Percentiles rank a stretch among this genome's conserved stretches.
These are phyloP conservation scores for Fragum whitleyi DNA, from an alignment of 2,888 invertebrate genomes.

Conservation along the genomic window DNA sequence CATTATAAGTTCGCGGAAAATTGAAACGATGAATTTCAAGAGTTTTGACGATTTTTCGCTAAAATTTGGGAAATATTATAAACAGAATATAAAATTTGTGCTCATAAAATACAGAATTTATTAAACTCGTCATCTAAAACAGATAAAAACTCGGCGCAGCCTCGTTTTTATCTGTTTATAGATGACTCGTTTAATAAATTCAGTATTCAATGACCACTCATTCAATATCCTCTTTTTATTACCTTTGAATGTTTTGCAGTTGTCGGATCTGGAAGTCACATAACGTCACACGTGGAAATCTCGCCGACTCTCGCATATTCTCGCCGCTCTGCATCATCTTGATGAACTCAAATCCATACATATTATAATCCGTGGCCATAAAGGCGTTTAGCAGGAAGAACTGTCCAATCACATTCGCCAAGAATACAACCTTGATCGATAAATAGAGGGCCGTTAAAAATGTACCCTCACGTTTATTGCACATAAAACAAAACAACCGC, in stretches of 20 bases:
- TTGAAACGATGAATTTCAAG: too few relatives aligned
- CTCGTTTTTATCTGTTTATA: too few relatives aligned
- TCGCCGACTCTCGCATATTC: slow-evolving; percentile 67
- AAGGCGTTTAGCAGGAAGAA: slow-evolving; percentile 81
- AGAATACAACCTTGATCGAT: slow-evolving; percentile 76
- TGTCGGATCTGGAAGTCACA: slow-evolving; percentile 82
- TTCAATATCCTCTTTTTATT: background rate
- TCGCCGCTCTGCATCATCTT: slow-evolving; percentile 61
- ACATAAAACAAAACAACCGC: slow-evolving; percentile 75
- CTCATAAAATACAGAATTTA: too few relatives aligned
- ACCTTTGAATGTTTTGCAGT: slow-evolving; percentile 78
- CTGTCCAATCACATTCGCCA: slow-evolving; percentile 78
- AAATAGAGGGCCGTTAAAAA: slow-evolving; percentile 79
- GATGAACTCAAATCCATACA: slow-evolving; percentile 79
- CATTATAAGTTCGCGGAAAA: too few relatives aligned
- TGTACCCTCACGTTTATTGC: slow-evolving; percentile 79
- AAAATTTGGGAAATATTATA: too few relatives aligned
- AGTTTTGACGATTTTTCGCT: too few relatives aligned
- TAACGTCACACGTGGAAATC: slow-evolving; percentile 77
- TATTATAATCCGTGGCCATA: slow-evolving; percentile 79
- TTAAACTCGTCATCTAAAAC: too few relatives aligned
- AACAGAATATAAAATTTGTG: too few relatives aligned
- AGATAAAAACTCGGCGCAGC: too few relatives aligned
- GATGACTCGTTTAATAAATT: too few relatives aligned
- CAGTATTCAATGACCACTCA: too few relatives aligned